Percentiles rank a stretch among this genome's conserved stretches.
Evolutionary conservation across 2,113 vertebrate genomes (phyloP).

Genomic region (Circaetus gallicus): DNA sequence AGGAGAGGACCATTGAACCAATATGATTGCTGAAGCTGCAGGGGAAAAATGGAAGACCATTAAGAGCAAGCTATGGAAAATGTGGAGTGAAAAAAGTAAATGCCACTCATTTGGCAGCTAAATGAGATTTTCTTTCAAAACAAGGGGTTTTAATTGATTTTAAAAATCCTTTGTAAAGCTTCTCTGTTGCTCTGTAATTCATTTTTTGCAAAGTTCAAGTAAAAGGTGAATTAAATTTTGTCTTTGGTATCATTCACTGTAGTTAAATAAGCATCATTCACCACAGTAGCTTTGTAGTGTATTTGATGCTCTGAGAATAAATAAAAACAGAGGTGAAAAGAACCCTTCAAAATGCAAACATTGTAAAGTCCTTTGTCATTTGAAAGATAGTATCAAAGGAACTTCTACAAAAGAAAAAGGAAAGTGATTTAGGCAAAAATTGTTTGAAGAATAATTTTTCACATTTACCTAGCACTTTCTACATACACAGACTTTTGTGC

Average conservation of each 20-base stretch:
- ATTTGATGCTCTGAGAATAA: neutral
- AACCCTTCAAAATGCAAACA: neutral
- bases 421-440: neutral
- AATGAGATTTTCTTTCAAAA: constrained; percentile 11
- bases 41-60: neutral
- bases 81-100: neutral
- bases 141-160: neutral
- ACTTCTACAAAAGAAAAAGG: neutral
- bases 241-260: neutral
- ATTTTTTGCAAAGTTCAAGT: neutral
- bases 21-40: neutral
- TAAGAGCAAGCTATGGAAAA: neutral
- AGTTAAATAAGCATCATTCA: neutral
- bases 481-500: neutral
- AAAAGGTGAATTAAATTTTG: neutral
- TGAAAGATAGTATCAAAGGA: neutral
- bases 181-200: neutral
- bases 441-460: neutral
- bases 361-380: neutral
- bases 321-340: neutral
- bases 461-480: neutral
- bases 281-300: neutral
- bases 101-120: neutral
- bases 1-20: neutral
- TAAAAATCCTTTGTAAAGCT: neutral